Evolutionary conservation across 2,797 vertebrate genomes (phyloP).

Genomic region (Tamandua tetradactyla): DNA sequence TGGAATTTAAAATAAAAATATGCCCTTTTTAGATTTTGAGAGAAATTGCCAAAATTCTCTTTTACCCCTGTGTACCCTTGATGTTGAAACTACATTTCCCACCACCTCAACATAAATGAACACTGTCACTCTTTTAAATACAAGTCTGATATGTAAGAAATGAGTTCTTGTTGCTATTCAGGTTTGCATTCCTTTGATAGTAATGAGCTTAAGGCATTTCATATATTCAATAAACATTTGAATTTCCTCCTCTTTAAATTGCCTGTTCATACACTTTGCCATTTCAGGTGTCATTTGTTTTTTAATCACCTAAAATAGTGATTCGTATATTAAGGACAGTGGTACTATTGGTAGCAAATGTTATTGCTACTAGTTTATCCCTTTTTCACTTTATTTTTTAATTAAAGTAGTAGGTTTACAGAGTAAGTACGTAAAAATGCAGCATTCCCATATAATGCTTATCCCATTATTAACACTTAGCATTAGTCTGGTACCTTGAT

Average conservation of each 20-base stretch:
- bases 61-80: background rate
- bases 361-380: background rate
- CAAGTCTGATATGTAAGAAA: conserved; percentile 2
- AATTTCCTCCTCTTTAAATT: conserved; percentile 41
- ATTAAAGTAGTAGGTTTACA: no score
- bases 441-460: no score
- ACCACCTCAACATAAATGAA: background rate
- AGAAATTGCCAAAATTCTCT: background rate
- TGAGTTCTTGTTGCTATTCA: background rate
- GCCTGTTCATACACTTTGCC: background rate
- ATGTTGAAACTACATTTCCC: conserved; percentile 6
- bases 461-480: no score
- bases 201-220: background rate
- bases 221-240: background rate
- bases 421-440: no score
- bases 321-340: background rate
- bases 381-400: background rate
- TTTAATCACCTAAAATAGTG: conserved; percentile 2
- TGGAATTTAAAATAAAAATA: conserved; percentile 37
- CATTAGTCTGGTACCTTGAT: no score
- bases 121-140: background rate
- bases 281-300: conserved; percentile 12
- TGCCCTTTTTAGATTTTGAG: conserved; percentile 40
- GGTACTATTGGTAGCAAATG: background rate
- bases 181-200: conserved; percentile 5